phyloP scores from a whole-genome alignment of 2,888 invertebrate genomes.

The Isotomurus palustris region DNA sequence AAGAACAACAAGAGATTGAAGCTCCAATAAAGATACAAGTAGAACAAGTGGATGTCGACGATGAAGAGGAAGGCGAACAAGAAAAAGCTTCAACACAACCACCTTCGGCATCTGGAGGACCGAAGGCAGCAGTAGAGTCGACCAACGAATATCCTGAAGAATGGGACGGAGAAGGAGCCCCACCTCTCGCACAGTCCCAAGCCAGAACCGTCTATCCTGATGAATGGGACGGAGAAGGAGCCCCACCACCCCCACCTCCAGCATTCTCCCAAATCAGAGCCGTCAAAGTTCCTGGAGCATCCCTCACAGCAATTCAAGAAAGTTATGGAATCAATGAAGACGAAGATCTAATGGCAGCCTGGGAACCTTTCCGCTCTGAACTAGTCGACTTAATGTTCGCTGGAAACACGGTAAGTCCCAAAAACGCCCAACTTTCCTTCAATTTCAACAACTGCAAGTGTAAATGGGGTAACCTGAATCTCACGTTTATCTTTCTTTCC shows the following conservation, averaged over 20 bases:
- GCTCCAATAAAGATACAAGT: not conserved
- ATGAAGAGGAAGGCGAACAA: slow-evolving; percentile 4
- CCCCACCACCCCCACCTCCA: not conserved
- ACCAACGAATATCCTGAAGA: not conserved
- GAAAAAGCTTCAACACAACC: not conserved
- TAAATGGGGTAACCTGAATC: not conserved
- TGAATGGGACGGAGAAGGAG: slow-evolving; percentile 4
- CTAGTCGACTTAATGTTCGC: slow-evolving; percentile 29
- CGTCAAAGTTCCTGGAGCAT: not conserved
- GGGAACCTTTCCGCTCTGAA: slow-evolving; percentile 33
- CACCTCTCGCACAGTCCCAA: too few species aligned
- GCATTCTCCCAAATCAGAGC: not conserved
- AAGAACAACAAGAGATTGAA: not conserved
- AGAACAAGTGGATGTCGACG: slow-evolving; percentile 5
- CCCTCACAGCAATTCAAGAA: slow-evolving; percentile 14
- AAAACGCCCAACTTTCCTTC: not conserved
- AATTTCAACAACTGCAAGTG: not conserved
- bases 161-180: not conserved
- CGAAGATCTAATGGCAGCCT: slow-evolving; percentile 30
- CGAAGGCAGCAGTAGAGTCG: not conserved
- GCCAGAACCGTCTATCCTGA: not conserved
- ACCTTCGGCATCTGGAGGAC: not conserved
- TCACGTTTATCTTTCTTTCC: too few species aligned
- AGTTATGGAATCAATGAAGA: slow-evolving; percentile 27
- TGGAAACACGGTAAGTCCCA: slow-evolving; percentile 19